Evolutionary conservation across 1,140 invertebrate genomes (phyloP), one percentile per base, ranked within the genome.

Genomic region (Aphelinus certus): DNA sequence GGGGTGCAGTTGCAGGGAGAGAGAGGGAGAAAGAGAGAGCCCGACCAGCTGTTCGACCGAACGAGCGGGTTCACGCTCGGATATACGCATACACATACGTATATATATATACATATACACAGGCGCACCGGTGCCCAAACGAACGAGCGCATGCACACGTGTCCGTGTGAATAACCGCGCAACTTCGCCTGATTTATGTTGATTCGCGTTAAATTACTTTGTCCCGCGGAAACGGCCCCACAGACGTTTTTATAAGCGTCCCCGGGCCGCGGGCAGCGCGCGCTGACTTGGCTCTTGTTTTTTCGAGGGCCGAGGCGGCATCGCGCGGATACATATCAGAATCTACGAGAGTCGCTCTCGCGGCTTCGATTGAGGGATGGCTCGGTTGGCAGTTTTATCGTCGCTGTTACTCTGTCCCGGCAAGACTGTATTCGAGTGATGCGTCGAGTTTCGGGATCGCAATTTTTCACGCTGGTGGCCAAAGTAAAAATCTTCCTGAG

Each of bases 141-240:
- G 58, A 61, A 61, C 45, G 45, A 61, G 5, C 42, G 58, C 43
- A 6, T 26, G 66, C 66, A 26, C 55, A 7, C 55, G 6, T 70
- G 71, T 76, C 74, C 71, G 77, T 80, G 72, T 76, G 79, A 81
- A 73, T 77, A 79, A 73, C 70, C 79, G 61, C 74, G 78, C 65
- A 71, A 81, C 73, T 78, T 78, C 71, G 72, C 77, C 76, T 82
- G 82, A 83, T 83, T 83, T 83, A 81, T 81, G 82, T 82, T 83
- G 81, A 83, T 82, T 83, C 77, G 76, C 76, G 79, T 82, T 83
- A 83, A 83, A 83, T 81, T 81, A 81, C 80, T 82, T 80, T 78
- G 79, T 81, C 75, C 78, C 71, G 73, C 68, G 47, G 67, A 62
- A 67, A 69, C 70, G 60, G 7, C 42, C 47, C 62, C 1, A 3